Evolutionary conservation across 2,888 invertebrate species (phyloP), one percentile per base, ranked within the genome.

Genomic region (Chaitophorus viminalis): DNA sequence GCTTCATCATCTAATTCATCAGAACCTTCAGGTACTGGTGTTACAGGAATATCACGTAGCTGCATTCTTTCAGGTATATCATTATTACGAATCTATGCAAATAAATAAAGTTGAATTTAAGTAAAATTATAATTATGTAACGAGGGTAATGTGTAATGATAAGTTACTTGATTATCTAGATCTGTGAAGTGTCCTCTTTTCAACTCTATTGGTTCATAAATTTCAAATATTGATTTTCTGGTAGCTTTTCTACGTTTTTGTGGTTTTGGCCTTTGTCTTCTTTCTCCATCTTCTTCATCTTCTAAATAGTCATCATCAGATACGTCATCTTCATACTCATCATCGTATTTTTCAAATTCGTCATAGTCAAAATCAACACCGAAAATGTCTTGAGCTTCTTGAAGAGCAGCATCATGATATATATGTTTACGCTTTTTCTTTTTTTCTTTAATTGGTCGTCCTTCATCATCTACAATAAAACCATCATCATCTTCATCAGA

Each of bases 361-460:
- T 97, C 97, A 91, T 96, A 97, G 91, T 97, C 98, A 92, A 99
- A 99, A 91, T 99, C 99, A n/a, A 99, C 98, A 52, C 99, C 99
- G 91, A 99, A 99, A 90, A 99, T 98, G 91, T 99, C 99, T 92
- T 99, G 98, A 85, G 99, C 99, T 92, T 99, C 98, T 94, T 99
- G 98, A 31, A 99, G 92, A 0, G 97, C 96, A 21, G 96, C 96
- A 92, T 98, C 97, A 78, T 95, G 95, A 91, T 96, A 97, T 90
- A 97, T 95, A 25, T 94, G 95, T 90, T 95, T 95, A 29, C 95
- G 93, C 90, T 95, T 96, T 91, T 95, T 96, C 90, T 95, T 94
- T 89, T 95, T 95, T 89, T 95, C 96, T 14, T 95, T 94, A 89
- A 98, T 95, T 0, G 98, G 97, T 90, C 95, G 93, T 0, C 97